Conservation (phyloP, 2,888 invertebrate species). For the Nomada ferruginata region DNA sequence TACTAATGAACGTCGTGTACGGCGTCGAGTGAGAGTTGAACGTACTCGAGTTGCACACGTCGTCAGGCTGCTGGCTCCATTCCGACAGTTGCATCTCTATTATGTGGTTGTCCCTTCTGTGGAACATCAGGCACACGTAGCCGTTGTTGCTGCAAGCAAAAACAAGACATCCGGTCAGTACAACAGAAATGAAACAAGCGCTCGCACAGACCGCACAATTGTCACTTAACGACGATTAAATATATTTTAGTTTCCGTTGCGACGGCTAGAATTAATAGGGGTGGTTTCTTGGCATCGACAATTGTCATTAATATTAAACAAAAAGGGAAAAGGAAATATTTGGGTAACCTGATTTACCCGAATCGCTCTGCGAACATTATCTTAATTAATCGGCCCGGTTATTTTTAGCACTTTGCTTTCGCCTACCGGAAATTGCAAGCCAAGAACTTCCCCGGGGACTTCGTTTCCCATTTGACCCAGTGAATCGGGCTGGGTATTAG, state of each 20-base stretch:
- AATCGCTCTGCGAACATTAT: background rate
- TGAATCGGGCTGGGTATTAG: slow-evolving; percentile 1
- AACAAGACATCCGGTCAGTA: slow-evolving; percentile 63
- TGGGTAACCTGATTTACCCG: no score
- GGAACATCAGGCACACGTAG: slow-evolving; percentile 91
- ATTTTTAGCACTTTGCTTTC: background rate
- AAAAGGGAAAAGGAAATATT: no score
- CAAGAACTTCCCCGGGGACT: background rate
- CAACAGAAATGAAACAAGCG: background rate
- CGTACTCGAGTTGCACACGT: slow-evolving; percentile 86
- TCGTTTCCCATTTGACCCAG: slow-evolving; percentile 1
- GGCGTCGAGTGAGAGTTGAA: slow-evolving; percentile 85
- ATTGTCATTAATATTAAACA: no score
- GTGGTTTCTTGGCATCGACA: no score
- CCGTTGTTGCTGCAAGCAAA: slow-evolving; percentile 89
- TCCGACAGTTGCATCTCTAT: slow-evolving; percentile 89
- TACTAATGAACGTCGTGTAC: slow-evolving; percentile 89
- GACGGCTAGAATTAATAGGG: no score
- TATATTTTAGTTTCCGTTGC: no score
- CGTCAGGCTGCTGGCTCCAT: slow-evolving; percentile 85
- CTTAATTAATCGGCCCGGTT: slow-evolving; percentile 22
- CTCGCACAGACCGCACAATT: no score
- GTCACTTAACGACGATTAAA: no score
- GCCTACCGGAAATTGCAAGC: slow-evolving; percentile 13
- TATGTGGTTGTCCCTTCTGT: slow-evolving; percentile 89